phyloP scores from a whole-genome alignment of 2,888 invertebrate genomes.

The Xestia xanthographa region DNA sequence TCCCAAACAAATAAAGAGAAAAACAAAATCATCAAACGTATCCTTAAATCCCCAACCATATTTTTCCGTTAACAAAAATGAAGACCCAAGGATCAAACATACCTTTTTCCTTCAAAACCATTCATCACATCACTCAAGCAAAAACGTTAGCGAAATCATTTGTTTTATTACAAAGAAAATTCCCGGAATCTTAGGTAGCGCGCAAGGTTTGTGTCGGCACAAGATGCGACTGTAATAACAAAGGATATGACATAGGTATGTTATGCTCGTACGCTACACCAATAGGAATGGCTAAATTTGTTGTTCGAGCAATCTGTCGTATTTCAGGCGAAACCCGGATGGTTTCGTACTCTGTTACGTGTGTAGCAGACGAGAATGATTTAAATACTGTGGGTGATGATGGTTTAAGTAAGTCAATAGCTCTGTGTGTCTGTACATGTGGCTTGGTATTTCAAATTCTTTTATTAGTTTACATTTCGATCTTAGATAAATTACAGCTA shows the following conservation, averaged over 20 bases:
- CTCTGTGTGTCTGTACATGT: not conserved
- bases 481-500: not conserved
- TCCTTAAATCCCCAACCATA: not conserved
- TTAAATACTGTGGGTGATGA: constrained; percentile 3
- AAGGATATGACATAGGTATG: constrained; percentile 14
- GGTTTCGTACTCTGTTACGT: not conserved
- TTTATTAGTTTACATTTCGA: not conserved
- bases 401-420: not conserved
- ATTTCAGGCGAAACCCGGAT: not conserved
- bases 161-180: constrained; percentile 17
- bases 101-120: constrained; percentile 1
- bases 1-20: not conserved
- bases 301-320: constrained; percentile 6
- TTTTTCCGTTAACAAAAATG: not conserved
- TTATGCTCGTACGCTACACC: constrained; percentile 11
- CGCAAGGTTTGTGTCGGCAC: not conserved
- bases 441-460: not conserved
- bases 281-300: constrained; percentile 26
- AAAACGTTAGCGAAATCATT: constrained; percentile 15
- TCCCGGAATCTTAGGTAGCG: not conserved
- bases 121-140: constrained; percentile 2
- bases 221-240: constrained; percentile 21
- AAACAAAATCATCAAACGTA: not conserved
- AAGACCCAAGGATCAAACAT: not conserved
- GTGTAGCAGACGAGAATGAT: constrained; percentile 5